phyloP scores from a whole-genome alignment of 2,113 vertebrate species.

The Thomomys bottae region DNA sequence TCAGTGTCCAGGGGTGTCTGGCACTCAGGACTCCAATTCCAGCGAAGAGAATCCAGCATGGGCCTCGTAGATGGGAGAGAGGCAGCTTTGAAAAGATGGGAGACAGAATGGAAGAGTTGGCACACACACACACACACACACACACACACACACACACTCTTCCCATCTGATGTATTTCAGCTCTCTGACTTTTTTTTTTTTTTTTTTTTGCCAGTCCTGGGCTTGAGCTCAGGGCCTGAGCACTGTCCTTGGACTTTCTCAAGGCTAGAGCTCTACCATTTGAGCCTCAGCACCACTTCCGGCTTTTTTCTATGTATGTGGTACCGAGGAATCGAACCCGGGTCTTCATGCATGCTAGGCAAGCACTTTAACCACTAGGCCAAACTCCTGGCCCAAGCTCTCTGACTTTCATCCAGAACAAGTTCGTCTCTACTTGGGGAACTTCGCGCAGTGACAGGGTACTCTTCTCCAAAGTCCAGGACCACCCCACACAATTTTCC shows the following conservation, averaged over 20 bases:
- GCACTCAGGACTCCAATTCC: background rate
- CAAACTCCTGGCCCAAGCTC: too few relatives aligned
- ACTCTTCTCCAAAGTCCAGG: background rate
- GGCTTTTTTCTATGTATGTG: too few relatives aligned
- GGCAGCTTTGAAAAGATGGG: background rate
- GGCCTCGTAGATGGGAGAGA: background rate
- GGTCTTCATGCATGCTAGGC: too few relatives aligned
- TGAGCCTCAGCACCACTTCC: too few relatives aligned
- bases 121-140: background rate
- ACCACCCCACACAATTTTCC: background rate
- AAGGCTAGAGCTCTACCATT: too few relatives aligned
- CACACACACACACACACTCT: too few relatives aligned
- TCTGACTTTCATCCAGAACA: background rate
- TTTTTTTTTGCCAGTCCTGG: too few relatives aligned
- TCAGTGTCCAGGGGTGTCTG: background rate
- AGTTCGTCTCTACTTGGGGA: background rate
- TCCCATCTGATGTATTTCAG: background rate
- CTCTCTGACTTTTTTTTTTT: background rate
- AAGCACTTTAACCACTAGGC: too few relatives aligned
- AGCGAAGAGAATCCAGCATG: background rate
- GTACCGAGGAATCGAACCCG: too few relatives aligned
- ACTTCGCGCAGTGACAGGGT: background rate
- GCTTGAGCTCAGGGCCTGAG: too few relatives aligned
- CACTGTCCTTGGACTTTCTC: too few relatives aligned
- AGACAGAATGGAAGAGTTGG: background rate